Percentiles rank a stretch among this genome's conserved stretches.
phyloP scores from a whole-genome alignment of 2,888 invertebrate genomes.

The Maniola hyperantus region DNA sequence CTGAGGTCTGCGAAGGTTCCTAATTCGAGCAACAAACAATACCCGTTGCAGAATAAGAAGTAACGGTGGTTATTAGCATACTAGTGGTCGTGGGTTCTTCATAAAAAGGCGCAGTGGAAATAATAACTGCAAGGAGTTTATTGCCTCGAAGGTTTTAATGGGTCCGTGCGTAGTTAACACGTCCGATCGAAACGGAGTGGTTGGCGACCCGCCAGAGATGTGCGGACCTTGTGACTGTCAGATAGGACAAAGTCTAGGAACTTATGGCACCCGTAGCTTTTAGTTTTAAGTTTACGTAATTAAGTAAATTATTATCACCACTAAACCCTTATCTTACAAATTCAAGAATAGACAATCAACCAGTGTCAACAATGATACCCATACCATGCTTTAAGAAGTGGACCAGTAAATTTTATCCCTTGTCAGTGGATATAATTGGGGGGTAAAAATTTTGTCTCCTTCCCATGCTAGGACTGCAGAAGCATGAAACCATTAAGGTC shows the following conservation, averaged over 20 bases:
- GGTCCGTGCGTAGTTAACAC: conserved; percentile 45
- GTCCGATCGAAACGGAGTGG: conserved; percentile 40
- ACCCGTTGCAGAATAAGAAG: conserved; percentile 70
- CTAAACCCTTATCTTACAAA: too few species aligned
- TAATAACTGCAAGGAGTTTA: conserved; percentile 46
- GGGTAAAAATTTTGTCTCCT: too few species aligned
- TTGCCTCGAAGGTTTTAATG: conserved; percentile 48
- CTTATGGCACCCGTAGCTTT: too few species aligned
- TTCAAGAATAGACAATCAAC: too few species aligned
- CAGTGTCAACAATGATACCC: too few species aligned
- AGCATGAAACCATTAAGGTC: too few species aligned
- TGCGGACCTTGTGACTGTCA: background rate
- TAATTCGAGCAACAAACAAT: conserved; percentile 77
- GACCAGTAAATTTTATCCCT: too few species aligned
- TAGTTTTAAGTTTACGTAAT: too few species aligned
- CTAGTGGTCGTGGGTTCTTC: conserved; percentile 57
- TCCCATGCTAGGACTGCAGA: too few species aligned
- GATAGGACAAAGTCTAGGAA: background rate
- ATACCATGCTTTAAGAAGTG: too few species aligned
- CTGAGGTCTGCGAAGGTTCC: conserved; percentile 32
- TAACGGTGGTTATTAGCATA: conserved; percentile 68
- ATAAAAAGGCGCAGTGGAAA: conserved; percentile 56
- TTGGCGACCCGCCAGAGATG: conserved; percentile 32
- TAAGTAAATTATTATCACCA: too few species aligned
- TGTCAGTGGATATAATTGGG: too few species aligned